These are phyloP conservation scores for Peromyscus polionotus DNA, from an alignment of 2,113 vertebrate genomes.

Conservation along the genomic window DNA sequence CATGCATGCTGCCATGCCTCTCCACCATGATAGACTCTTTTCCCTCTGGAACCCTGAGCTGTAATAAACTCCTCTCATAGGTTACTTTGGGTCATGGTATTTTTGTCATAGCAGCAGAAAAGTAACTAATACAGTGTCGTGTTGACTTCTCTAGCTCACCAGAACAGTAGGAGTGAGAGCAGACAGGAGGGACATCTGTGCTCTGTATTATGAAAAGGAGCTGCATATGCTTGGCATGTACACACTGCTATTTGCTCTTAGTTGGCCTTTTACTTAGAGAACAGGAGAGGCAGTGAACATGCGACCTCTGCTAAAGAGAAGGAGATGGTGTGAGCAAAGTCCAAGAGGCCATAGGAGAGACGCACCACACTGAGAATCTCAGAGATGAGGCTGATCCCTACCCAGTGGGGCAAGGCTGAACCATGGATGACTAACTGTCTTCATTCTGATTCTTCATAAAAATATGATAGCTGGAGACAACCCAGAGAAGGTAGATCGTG, in stretches of 20 bases:
- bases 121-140: neutral
- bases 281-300: neutral
- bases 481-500: neutral
- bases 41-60: neutral
- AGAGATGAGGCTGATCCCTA: neutral
- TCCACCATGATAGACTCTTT: neutral
- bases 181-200: neutral
- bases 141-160: neutral
- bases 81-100: neutral
- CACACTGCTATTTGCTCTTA: neutral
- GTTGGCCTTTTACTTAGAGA: neutral
- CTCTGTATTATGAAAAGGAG: neutral
- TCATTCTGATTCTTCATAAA: neutral
- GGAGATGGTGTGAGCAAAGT: too few species aligned
- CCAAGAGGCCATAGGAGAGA: neutral
- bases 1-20: neutral
- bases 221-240: too few species aligned
- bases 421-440: neutral
- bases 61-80: neutral
- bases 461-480: neutral
- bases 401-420: neutral
- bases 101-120: neutral
- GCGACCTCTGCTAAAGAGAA: neutral
- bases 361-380: neutral
- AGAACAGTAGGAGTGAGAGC: accelerated